These are phyloP conservation scores for Cephus pygmeus DNA, from an alignment of 2,888 invertebrate species.

Conservation along the genomic window DNA sequence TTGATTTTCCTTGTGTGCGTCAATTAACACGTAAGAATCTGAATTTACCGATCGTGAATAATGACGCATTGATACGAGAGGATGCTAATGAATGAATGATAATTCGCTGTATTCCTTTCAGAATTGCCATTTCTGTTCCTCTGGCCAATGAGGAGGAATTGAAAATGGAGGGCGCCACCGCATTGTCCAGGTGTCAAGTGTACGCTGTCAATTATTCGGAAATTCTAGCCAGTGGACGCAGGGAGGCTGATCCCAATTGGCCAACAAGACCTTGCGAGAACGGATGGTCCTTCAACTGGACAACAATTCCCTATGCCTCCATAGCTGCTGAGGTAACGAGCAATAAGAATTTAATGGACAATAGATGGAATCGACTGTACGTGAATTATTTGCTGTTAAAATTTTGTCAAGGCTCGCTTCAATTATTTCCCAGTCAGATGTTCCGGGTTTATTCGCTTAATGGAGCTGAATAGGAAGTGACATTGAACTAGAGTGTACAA, in stretches of 20 bases:
- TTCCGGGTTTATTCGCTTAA: background rate
- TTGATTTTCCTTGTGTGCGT: background rate
- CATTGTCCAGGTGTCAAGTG: constrained; percentile 79
- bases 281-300: constrained; percentile 87
- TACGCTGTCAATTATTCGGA: constrained; percentile 81
- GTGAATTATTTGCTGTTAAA: background rate
- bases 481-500: background rate
- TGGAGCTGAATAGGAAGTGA: background rate
- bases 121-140: constrained; percentile 80
- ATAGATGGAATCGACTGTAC: background rate
- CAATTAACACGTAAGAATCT: too few species aligned
- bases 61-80: background rate
- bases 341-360: background rate
- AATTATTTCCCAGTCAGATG: background rate
- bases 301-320: constrained; percentile 84
- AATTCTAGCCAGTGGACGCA: constrained; percentile 71
- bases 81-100: background rate
- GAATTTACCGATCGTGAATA: too few species aligned
- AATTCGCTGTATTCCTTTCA: constrained; percentile 54
- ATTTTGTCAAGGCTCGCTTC: background rate
- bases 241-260: constrained; percentile 77
- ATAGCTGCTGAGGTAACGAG: constrained; percentile 83
- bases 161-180: constrained; percentile 53
- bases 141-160: constrained; percentile 56
- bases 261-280: constrained; percentile 73